Evolutionary conservation across 2,797 vertebrate genomes (phyloP), one percentile per base, ranked within the genome.

Genomic region (Acrossocheilus fasciatus): DNA sequence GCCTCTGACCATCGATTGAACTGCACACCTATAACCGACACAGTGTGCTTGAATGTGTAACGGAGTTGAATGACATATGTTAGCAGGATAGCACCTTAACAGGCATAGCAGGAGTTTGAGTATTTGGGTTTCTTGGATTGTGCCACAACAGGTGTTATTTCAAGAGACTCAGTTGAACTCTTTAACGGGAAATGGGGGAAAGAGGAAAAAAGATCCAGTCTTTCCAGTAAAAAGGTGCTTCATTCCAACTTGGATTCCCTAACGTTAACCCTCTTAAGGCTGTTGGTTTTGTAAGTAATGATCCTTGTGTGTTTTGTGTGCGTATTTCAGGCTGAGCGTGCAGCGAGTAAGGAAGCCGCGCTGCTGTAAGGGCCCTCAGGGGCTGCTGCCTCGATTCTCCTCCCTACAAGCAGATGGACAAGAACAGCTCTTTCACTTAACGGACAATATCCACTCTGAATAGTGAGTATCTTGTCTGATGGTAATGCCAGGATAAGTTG

Each of bases 401-500:
- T 91, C 95, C 88, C 94, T 93, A 17, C 98, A 99, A 90, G 97
- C 98, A 0, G 97, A 98, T 26, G 98, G 98, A 18, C 98, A 99
- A 92, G 98, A 99, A 89, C 97, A 98, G 93, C 97, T 99, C 39
- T 99, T 99, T 96, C 96, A 92, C 8, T 95, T 99, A 72, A 98
- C 98, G 0, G 98, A 99, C 93, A 98, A 97, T 94, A 97, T 98
- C 87, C 97, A 98, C 79, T 97, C 98, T 0, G 98, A 99, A 92
- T 97, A 97, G 98, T 99, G 92, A 97, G 98, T 97, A 72, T 77
- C 30, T 30, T 14, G 6, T 59, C 39, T 50, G 39, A 79, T 3
- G 18, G 64, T 50, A 52, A 77, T 50, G 7, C 59, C 52, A 62
- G n/a, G 26, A 72, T 64, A 50, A 41, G 11, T 81, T 47, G 36